phyloP scores from a whole-genome alignment of 2,113 vertebrate genomes.

The Anguilla japonica region DNA sequence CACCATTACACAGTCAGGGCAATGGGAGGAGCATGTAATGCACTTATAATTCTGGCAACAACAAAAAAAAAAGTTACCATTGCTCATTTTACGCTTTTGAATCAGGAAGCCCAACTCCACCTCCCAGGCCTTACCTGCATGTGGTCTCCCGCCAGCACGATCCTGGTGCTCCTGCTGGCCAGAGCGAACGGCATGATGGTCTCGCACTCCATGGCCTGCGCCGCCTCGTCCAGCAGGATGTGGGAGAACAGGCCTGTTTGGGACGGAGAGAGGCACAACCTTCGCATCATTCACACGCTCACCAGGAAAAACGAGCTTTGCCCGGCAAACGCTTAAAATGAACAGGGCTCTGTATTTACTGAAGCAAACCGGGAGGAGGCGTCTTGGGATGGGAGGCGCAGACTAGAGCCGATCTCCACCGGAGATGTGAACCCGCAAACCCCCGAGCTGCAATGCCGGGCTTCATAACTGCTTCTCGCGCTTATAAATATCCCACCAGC shows the following conservation, averaged over 20 bases:
- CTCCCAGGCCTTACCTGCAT: conserved; percentile 84
- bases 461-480: too few species aligned
- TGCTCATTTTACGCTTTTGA: background rate
- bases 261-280: conserved; percentile 17
- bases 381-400: too few species aligned
- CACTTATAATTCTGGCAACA: background rate
- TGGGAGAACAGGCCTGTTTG: conserved; percentile 89
- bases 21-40: background rate
- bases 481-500: background rate
- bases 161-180: conserved; percentile 86
- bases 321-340: background rate
- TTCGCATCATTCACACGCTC: background rate
- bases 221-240: conserved; percentile 96
- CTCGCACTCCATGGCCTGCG: conserved; percentile 99
- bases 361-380: background rate
- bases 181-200: conserved; percentile 98
- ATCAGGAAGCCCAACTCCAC: background rate
- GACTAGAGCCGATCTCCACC: background rate
- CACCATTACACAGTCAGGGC: background rate
- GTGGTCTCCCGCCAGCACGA: conserved; percentile 97
- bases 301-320: background rate
- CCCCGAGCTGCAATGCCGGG: background rate
- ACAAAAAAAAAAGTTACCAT: background rate
- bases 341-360: background rate
- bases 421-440: background rate